Conservation (phyloP, 2,797 vertebrate species). For the Okamejei kenojei region DNA sequence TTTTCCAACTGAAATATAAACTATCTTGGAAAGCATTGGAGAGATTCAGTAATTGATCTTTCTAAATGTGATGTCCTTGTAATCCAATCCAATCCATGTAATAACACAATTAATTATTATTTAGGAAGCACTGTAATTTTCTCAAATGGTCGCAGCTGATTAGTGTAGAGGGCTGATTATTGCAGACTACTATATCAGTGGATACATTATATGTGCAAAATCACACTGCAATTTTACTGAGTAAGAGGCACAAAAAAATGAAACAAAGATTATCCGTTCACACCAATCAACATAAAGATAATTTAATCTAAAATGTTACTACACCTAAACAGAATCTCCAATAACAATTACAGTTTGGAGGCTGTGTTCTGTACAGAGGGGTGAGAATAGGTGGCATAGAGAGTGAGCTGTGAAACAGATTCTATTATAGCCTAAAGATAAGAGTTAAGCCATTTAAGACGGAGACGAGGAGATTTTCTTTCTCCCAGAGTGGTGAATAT, state of each 20-base stretch:
- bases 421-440: neutral
- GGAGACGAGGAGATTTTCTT: too few species aligned
- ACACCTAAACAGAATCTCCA: too few species aligned
- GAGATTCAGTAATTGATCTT: neutral
- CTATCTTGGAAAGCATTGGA: neutral
- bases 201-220: neutral
- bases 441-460: too few species aligned
- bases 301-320: neutral
- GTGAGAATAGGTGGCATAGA: neutral
- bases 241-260: neutral
- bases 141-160: slow-evolving; percentile 5
- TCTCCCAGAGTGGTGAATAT: too few species aligned
- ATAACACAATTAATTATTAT: neutral
- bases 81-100: slow-evolving; percentile 1
- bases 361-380: neutral
- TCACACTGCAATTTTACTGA: neutral
- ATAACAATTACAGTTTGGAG: neutral
- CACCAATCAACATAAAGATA: neutral
- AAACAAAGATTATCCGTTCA: neutral
- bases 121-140: neutral
- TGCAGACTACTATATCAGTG: neutral
- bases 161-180: slow-evolving; percentile 7
- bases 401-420: neutral
- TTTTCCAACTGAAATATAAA: neutral
- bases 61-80: neutral